A percentile compares a stretch with the other conserved stretches of the same genome.
These are phyloP conservation scores for Rhagium mordax DNA, from an alignment of 2,888 invertebrate species.

Conservation along the genomic window DNA sequence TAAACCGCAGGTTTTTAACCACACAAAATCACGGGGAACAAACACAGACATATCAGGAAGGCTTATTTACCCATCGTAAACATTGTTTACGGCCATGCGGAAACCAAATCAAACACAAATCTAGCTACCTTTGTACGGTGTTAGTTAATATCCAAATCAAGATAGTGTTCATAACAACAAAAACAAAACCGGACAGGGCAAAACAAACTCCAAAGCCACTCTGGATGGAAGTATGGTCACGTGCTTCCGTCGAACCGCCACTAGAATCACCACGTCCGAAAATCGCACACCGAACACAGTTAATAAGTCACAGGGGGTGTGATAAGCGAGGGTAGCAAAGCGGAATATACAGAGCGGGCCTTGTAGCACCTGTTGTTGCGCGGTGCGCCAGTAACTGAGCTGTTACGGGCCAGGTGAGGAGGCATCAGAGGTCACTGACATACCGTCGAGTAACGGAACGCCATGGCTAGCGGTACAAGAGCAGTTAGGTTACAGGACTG, in stretches of 20 bases:
- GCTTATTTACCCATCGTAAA: neutral
- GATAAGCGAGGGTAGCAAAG: constrained; percentile 28
- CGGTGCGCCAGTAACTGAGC: constrained; percentile 68
- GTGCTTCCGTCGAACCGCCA: constrained; percentile 13
- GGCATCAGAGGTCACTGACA: constrained; percentile 69
- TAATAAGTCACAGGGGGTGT: constrained; percentile 30
- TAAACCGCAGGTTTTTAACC: neutral
- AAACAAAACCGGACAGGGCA: constrained; percentile 21
- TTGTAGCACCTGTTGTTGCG: constrained; percentile 68
- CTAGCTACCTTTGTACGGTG: constrained; percentile 22
- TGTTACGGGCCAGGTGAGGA: constrained; percentile 67
- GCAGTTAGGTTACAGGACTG: constrained; percentile 70
- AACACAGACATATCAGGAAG: neutral
- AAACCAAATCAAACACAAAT: constrained; percentile 1
- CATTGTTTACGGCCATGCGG: neutral
- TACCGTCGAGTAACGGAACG: constrained; percentile 67
- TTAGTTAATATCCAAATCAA: constrained; percentile 24
- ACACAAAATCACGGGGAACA: neutral
- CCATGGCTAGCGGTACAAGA: constrained; percentile 68
- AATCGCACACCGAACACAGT: constrained; percentile 13
- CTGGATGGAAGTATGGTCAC: constrained; percentile 8
- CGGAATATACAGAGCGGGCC: constrained; percentile 46
- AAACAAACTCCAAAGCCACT: constrained; percentile 20
- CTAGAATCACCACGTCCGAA: constrained; percentile 8
- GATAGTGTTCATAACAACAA: constrained; percentile 26